Evolutionary conservation across 2,797 vertebrate genomes (phyloP).

Genomic region (Eutrigla gurnardus): DNA sequence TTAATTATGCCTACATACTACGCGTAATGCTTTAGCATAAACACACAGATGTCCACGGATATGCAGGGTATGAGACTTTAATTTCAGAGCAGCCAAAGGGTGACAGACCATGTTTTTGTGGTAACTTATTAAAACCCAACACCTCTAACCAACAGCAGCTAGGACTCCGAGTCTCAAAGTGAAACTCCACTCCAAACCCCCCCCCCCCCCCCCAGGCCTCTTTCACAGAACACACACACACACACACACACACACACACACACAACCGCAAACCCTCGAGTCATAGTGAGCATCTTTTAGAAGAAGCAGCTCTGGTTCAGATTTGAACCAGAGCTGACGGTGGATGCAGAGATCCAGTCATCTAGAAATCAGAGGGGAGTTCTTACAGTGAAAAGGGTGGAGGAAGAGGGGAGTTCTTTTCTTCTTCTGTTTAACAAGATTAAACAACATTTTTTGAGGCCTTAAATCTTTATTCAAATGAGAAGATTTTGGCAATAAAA

Average conservation of each 20-base stretch:
- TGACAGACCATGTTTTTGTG: slow-evolving; percentile 54
- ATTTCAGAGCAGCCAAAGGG: slow-evolving; percentile 43
- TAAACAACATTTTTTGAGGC: neutral
- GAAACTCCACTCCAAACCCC: slow-evolving; percentile 47
- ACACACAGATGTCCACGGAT: slow-evolving; percentile 18
- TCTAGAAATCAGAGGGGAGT: slow-evolving; percentile 18
- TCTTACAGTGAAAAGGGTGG: neutral
- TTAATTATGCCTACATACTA: neutral
- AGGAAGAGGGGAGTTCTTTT: neutral
- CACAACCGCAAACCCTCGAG: slow-evolving; percentile 40
- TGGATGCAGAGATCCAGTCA: slow-evolving; percentile 10
- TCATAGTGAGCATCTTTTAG: slow-evolving; percentile 27
- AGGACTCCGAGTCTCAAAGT: slow-evolving; percentile 19
- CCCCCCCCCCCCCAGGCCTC: slow-evolving; percentile 45
- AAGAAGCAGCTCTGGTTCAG: slow-evolving; percentile 7
- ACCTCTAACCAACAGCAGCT: slow-evolving; percentile 60
- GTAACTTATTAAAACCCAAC: slow-evolving; percentile 59
- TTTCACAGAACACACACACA: slow-evolving; percentile 23
- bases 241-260: too few relatives aligned
- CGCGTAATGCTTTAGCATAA: neutral
- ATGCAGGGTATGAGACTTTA: slow-evolving; percentile 42
- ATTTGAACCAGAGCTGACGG: slow-evolving; percentile 21
- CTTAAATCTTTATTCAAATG: neutral
- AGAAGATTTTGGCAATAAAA: neutral
- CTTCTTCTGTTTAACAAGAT: neutral